Percentiles rank a stretch among this genome's conserved stretches.
Evolutionary conservation across 2,113 vertebrate genomes (phyloP).

Genomic region (Cyanoramphus novaezelandiae): DNA sequence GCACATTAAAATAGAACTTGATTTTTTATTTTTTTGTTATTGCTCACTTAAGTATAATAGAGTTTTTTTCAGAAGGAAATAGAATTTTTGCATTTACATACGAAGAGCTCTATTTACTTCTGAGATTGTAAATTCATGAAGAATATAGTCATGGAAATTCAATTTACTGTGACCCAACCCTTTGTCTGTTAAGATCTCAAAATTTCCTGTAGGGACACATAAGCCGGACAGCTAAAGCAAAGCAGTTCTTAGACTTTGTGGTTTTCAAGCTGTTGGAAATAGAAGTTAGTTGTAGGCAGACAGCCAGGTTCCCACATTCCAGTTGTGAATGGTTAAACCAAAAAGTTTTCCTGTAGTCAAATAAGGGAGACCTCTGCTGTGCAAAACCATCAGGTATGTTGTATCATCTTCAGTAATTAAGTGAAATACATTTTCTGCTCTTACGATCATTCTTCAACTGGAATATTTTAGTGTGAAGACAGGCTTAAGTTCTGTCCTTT

Average conservation of each 20-base stretch:
- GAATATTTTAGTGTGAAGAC: neutral
- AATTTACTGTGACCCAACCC: neutral
- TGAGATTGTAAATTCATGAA: neutral
- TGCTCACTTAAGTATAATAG: neutral
- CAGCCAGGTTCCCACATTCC: neutral
- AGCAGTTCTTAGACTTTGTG: neutral
- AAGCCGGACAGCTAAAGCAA: neutral
- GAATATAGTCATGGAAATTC: neutral
- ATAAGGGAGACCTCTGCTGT: neutral
- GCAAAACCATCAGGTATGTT: neutral
- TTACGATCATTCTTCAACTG: neutral
- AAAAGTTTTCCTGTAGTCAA: neutral
- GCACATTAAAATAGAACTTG: neutral
- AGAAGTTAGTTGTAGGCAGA: neutral
- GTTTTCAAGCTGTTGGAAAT: neutral
- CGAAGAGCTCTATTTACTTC: neutral
- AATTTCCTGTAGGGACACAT: neutral
- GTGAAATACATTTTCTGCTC: neutral
- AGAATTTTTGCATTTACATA: neutral
- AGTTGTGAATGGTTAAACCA: neutral
- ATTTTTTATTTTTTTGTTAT: neutral
- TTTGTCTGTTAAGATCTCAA: neutral
- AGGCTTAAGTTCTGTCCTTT: neutral
- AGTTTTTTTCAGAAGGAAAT: neutral
- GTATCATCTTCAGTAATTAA: neutral